Base-by-base conservation (phyloP, 2,113 vertebrate genomes). In the Maccullochella peelii region DNA sequence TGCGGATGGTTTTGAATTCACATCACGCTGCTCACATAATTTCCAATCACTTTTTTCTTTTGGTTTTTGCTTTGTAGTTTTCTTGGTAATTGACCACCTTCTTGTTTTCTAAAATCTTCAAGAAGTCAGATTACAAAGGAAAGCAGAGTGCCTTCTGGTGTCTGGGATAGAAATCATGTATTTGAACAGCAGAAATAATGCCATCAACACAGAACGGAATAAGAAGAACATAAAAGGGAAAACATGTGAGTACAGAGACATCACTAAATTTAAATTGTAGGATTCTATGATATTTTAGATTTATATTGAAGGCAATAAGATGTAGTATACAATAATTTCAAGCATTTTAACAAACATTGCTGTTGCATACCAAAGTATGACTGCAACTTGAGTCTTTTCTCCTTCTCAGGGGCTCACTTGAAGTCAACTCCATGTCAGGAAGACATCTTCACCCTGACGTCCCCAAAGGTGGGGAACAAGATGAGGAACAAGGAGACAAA, bases 161-260 rank as follows among this genome's bases (percentile, higher is more conserved):
- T 3, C 30, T 74, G 40, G 25, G 23, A 18, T 3, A 18, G 21
- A 25, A 75, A 87, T 30, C 47, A 94, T 94, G 93, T 91, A 89
- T 89, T 80, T 70, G 33, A 90, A 79, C 75, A 91, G 57, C 76
- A 91, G 76, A 30, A 88, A 70, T 21, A 75, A 80, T 21, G 21
- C 3, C 61, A 25, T 80, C 69, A 89, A 83, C 52, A 68, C 73
- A 18, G 86, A 88, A 18, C 89, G 63, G 77, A 91, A 65, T 23
- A 93, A 89, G 80, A 93, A 58, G 82, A 91, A 78, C 66, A 67
- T 83, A 23, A 92, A 80, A 63, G 78, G 90, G 42, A 91, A 92
- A 73, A 65, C 79, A 79, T 85, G 94, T 95, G 69, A 95, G 94
- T 94, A 85, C 7, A 40, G 8, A 79, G 6, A 30, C 21, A 23